phyloP scores from a whole-genome alignment of 2,113 vertebrate species.

The Bombycilla garrulus region DNA sequence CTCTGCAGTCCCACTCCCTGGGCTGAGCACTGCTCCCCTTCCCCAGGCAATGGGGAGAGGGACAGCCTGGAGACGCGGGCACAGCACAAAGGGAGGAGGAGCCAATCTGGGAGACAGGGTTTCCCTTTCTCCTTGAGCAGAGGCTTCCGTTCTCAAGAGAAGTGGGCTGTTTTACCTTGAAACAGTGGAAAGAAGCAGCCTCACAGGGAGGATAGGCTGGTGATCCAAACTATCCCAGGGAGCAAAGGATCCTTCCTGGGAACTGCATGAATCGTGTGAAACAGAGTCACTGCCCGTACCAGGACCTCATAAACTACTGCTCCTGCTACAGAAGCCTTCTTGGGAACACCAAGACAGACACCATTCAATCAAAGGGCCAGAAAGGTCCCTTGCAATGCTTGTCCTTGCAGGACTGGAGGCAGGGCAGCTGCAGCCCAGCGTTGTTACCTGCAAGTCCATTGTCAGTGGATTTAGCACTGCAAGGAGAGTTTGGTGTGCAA shows the following conservation, averaged over 20 bases:
- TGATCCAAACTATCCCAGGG: neutral
- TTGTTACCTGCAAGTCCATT: neutral
- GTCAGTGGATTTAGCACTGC: neutral
- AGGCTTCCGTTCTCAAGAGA: neutral
- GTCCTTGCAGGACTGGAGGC: neutral
- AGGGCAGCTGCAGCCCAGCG: neutral
- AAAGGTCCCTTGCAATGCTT: neutral
- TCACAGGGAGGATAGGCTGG: neutral
- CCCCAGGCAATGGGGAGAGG: neutral
- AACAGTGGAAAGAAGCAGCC: neutral
- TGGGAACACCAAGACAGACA: neutral
- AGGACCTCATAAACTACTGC: neutral
- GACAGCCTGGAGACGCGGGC: neutral
- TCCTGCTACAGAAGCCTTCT: neutral
- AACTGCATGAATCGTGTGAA: neutral
- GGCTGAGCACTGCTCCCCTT: neutral
- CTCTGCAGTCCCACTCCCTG: neutral
- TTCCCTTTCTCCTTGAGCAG: neutral
- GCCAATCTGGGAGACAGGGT: neutral
- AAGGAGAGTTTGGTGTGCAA: neutral
- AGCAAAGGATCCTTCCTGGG: neutral
- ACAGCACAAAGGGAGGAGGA: neutral
- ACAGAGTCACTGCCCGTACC: fast-evolving
- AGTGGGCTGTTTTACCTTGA: neutral
- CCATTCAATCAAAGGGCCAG: neutral